Evolutionary conservation across 2,113 vertebrate genomes (phyloP).

Genomic region (Pithys albifrons): DNA sequence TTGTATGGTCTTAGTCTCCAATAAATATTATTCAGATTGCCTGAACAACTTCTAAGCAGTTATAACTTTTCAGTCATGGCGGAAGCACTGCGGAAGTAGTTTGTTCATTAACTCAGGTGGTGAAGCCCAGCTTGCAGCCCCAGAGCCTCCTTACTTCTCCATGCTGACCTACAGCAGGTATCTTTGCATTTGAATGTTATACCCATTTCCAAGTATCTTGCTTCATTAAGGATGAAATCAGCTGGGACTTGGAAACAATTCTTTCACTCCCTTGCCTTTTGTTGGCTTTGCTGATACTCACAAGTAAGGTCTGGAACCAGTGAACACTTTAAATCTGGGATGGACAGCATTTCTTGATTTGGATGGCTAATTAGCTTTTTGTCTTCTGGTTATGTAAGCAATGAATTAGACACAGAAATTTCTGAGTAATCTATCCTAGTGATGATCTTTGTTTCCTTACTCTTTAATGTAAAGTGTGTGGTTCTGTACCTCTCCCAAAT

Average conservation of each 20-base stretch:
- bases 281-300: not conserved
- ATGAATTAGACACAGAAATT: not conserved
- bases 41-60: not conserved
- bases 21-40: not conserved
- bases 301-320: not conserved
- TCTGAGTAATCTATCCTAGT: not conserved
- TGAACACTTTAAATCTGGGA: not conserved
- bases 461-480: not conserved
- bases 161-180: not conserved
- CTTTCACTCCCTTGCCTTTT: not conserved
- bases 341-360: not conserved
- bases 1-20: not conserved
- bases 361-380: not conserved
- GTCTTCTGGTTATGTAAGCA: not conserved
- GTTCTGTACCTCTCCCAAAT: not conserved
- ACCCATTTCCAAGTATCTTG: not conserved
- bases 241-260: not conserved
- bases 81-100: not conserved
- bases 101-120: not conserved
- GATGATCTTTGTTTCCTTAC: not conserved
- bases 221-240: not conserved
- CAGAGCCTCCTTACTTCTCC: not conserved
- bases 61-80: not conserved
- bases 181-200: not conserved
- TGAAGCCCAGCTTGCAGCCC: not conserved